These are phyloP conservation scores for Misgurnus mizolepis DNA, from an alignment of 2,113 vertebrate genomes.

Conservation along the genomic window DNA sequence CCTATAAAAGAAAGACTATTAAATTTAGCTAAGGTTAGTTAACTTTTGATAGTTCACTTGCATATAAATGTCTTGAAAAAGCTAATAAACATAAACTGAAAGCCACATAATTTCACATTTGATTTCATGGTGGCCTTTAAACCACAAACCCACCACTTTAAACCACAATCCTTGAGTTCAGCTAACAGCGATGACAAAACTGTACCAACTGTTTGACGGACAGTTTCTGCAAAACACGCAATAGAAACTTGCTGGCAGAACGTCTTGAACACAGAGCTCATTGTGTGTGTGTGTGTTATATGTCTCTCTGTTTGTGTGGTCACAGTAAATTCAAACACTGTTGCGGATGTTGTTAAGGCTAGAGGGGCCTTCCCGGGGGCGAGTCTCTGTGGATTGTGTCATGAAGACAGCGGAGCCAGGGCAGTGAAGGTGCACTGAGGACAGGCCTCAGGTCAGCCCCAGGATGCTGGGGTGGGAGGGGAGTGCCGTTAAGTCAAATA, in stretches of 20 bases:
- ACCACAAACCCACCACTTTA: background rate
- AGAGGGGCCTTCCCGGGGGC: slow-evolving; percentile 22
- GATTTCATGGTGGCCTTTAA: background rate
- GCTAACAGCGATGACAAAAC: slow-evolving; percentile 18
- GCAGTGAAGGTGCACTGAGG: slow-evolving; percentile 67
- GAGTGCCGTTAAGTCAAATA: slow-evolving; percentile 72
- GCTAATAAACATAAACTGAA: background rate
- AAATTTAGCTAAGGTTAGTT: no score
- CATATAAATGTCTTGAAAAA: no score
- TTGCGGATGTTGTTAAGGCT: slow-evolving; percentile 30
- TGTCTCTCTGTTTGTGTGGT: slow-evolving; percentile 15
- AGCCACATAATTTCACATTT: background rate
- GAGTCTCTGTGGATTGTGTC: slow-evolving; percentile 18
- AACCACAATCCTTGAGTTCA: background rate
- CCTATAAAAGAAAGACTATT: no score
- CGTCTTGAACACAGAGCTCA: slow-evolving; percentile 22
- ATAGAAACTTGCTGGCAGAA: slow-evolving; percentile 5
- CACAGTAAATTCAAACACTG: slow-evolving; percentile 1
- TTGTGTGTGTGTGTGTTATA: slow-evolving; percentile 13
- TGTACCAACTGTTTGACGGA: slow-evolving; percentile 10
- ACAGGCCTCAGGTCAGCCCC: slow-evolving; percentile 71
- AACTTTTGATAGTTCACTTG: no score
- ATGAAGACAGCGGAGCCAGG: slow-evolving; percentile 26
- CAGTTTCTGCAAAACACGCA: slow-evolving; percentile 4
- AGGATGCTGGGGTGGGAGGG: slow-evolving; percentile 69